Evolutionary conservation across 2,888 invertebrate genomes (phyloP), one percentile per base, ranked within the genome.

Genomic region (Himalopsyche japonica): DNA sequence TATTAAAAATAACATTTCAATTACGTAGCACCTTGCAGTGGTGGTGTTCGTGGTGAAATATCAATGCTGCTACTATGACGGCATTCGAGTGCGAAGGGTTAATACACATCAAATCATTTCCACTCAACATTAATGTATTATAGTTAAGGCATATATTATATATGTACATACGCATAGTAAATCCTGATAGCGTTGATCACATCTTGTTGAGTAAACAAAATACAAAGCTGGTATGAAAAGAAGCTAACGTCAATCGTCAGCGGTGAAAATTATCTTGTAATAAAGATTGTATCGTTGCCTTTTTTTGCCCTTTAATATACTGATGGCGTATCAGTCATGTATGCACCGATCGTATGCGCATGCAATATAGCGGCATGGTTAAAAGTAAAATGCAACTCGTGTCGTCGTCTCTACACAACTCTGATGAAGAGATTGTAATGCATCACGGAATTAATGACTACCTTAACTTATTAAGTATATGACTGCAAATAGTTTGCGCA

Each of bases 401-500:
- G 47, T 78, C 48, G 32, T 47, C 80, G 48, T 15, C 80, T 47
- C 20, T 70, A 27, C 70, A 70, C 24, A 70, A 20, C 70, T 80
- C 47, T 80, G 80, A 80, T 80, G 80, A 80, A 80, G 80, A 80
- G 80, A 80, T 80, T 80, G 80, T 49, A 49, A 80, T 47, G 80
- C 80, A 80, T 80, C 80, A 48, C 80, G 80, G 80, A 80, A 49
- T 80, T 80, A 80, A 80, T 80, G 80, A 80, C 49, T 49, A 49
- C 80, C 80, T 80, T 32, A 43, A 49, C 49, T 48, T 48, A 80
- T 80, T 80, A 80, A 80, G 47, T 80, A 48, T 80, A 80, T 27
- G 48, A 80, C 80, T 80, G n/a, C 49, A 47, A 49, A 49, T 32
- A 49, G 80, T 49, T 27, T 18, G 78, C 24, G 37, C 37, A 78